These are phyloP conservation scores for Drosophila basisetae DNA, from an alignment of 2,888 invertebrate genomes.

Conservation along the genomic window DNA sequence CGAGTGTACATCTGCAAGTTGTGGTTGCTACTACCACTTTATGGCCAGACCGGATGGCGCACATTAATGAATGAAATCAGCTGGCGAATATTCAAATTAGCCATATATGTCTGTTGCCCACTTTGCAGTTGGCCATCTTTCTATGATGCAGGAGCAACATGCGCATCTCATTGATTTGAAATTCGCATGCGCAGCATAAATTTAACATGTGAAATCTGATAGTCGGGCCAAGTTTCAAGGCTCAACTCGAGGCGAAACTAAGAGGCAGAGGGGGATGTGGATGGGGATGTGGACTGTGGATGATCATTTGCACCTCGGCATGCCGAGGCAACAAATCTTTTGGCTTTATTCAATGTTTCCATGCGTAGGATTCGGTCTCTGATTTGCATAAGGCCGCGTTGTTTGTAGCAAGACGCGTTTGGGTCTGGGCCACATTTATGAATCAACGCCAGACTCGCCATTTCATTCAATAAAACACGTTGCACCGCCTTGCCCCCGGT, in stretches of 20 bases:
- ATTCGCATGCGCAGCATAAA: conserved; percentile 77
- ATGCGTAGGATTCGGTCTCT: conserved; percentile 70
- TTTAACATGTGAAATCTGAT: conserved; percentile 81
- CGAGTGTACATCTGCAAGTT: neutral
- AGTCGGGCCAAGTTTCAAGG: conserved; percentile 40
- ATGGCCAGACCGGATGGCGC: conserved; percentile 4
- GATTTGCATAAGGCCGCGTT: conserved; percentile 68
- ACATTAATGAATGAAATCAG: conserved; percentile 24
- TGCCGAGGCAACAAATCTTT: conserved; percentile 74
- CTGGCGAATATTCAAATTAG: conserved; percentile 64
- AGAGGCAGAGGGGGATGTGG: neutral
- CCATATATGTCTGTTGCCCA: conserved; percentile 19
- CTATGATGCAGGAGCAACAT: conserved; percentile 50
- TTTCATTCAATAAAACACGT: conserved; percentile 84
- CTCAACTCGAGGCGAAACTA: conserved; percentile 15
- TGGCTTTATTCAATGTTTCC: conserved; percentile 69
- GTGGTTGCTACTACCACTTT: neutral
- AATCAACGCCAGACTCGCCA: conserved; percentile 83
- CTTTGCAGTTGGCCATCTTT: conserved; percentile 53
- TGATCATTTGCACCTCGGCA: conserved; percentile 77
- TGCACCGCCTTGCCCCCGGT: conserved; percentile 16
- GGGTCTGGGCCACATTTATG: conserved; percentile 77
- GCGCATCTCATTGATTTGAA: conserved; percentile 81
- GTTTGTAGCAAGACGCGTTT: conserved; percentile 33
- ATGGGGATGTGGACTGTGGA: conserved; percentile 7